Evolutionary conservation across 1,140 invertebrate species (phyloP).

Genomic region (Drosophila elegans): DNA sequence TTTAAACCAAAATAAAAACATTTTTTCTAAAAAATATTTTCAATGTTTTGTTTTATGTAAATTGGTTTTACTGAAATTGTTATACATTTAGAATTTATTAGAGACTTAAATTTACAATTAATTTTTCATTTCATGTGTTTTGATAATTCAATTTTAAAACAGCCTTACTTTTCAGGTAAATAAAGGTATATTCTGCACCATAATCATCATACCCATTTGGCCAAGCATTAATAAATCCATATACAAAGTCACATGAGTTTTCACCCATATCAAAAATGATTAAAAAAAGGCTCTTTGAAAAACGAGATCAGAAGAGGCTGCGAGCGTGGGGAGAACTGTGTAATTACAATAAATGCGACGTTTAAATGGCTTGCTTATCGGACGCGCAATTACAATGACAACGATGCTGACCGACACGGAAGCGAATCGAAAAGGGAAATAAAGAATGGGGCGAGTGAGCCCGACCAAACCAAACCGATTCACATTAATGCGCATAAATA

Average conservation of each 20-base stretch:
- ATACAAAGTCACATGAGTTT: constrained; percentile 34
- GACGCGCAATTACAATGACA: constrained; percentile 75
- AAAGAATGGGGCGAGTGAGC: constrained; percentile 4
- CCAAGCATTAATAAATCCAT: constrained; percentile 6
- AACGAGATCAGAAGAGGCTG: constrained; percentile 7
- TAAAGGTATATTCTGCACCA: too few relatives aligned
- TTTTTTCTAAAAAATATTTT: too few relatives aligned
- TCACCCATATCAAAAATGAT: constrained; percentile 58
- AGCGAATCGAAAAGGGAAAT: constrained; percentile 36
- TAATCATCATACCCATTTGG: neutral
- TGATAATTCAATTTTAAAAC: too few relatives aligned
- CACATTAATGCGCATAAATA: constrained; percentile 82
- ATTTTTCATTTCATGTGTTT: too few relatives aligned
- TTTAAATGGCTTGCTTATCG: constrained; percentile 81
- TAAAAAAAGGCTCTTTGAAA: constrained; percentile 26
- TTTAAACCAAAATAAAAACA: too few relatives aligned
- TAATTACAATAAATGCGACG: constrained; percentile 82
- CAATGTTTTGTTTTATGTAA: too few relatives aligned
- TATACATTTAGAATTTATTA: too few relatives aligned
- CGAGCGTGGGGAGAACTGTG: constrained; percentile 26
- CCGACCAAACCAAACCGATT: constrained; percentile 49
- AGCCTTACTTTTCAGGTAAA: too few relatives aligned
- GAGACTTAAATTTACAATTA: too few relatives aligned
- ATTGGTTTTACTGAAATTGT: too few relatives aligned
- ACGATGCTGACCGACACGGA: constrained; percentile 46